phyloP scores from a whole-genome alignment of 2,888 invertebrate genomes.

The Caenorhabditis angaria region DNA sequence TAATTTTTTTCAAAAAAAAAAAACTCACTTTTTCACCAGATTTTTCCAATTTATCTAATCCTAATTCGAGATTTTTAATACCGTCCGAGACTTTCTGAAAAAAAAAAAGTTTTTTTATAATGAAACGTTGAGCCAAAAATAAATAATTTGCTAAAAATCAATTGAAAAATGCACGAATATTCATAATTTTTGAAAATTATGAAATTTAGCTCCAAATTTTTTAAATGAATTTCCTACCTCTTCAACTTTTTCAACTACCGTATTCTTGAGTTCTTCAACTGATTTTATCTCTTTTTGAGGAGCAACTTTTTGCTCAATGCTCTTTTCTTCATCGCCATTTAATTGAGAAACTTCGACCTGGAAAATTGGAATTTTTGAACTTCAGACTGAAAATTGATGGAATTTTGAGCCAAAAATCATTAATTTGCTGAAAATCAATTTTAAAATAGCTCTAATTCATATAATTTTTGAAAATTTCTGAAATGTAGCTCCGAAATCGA shows the following conservation, averaged over 20 bases:
- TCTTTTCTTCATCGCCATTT: constrained; percentile 26
- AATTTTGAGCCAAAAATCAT: not conserved
- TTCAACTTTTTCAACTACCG: constrained; percentile 34
- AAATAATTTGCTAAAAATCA: too few relatives aligned
- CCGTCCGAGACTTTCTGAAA: too few relatives aligned
- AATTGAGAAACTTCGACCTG: constrained; percentile 42
- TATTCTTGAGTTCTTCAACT: constrained; percentile 26
- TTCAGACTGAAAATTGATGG: not conserved
- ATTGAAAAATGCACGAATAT: too few relatives aligned
- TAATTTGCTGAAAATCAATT: not conserved
- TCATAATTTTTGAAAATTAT: too few relatives aligned
- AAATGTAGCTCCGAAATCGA: too few relatives aligned
- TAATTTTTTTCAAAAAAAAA: not conserved
- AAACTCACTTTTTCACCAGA: not conserved
- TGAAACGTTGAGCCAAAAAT: too few relatives aligned
- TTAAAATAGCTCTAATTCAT: not conserved
- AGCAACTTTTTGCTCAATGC: constrained; percentile 20
- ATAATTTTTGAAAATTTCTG: constrained; percentile 7
- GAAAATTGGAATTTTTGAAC: not conserved
- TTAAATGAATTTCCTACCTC: too few relatives aligned
- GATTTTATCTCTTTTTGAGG: constrained; percentile 11
- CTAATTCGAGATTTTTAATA: too few relatives aligned
- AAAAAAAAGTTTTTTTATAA: too few relatives aligned
- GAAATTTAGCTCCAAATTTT: too few relatives aligned
- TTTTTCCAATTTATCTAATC: too few relatives aligned